These are phyloP conservation scores for Aphodius granarius DNA, from an alignment of 2,888 invertebrate genomes.

Conservation along the genomic window DNA sequence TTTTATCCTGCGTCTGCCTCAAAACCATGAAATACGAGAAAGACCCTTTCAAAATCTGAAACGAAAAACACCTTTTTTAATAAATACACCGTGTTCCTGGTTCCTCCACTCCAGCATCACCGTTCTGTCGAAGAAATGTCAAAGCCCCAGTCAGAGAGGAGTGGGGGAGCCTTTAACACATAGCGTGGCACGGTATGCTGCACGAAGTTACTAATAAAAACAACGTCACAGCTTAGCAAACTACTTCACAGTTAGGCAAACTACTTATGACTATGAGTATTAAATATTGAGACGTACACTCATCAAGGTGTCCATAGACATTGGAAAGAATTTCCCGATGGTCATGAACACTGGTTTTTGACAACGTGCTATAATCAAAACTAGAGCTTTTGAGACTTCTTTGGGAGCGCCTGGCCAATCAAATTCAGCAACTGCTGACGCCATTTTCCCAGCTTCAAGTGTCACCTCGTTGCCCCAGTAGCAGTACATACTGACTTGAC, in stretches of 20 bases:
- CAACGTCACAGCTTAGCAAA: too few relatives aligned
- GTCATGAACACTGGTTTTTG: constrained; percentile 33
- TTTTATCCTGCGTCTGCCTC: too few relatives aligned
- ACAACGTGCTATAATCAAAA: constrained; percentile 30
- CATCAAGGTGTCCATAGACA: constrained; percentile 31
- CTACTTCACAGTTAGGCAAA: too few relatives aligned
- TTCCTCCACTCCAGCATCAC: neutral
- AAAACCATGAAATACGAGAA: neutral
- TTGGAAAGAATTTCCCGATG: constrained; percentile 34
- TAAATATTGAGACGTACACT: constrained; percentile 22
- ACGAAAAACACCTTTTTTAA: neutral
- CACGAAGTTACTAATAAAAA: too few relatives aligned
- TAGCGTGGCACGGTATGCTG: too few relatives aligned
- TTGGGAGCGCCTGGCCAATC: constrained; percentile 23
- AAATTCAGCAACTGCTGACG: constrained; percentile 25
- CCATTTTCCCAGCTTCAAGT: constrained; percentile 29
- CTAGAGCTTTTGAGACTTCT: constrained; percentile 25
- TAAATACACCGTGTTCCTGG: neutral
- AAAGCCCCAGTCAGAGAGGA: too few relatives aligned
- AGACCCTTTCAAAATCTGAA: neutral
- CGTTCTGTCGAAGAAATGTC: too few relatives aligned
- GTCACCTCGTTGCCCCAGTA: too few relatives aligned
- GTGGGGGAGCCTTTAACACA: too few relatives aligned
- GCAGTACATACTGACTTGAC: constrained; percentile 33
- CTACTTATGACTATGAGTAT: too few relatives aligned